Evolutionary conservation across 1,140 invertebrate species (phyloP), one percentile per base, ranked within the genome.

Genomic region (Zaprionus camerounensis): DNA sequence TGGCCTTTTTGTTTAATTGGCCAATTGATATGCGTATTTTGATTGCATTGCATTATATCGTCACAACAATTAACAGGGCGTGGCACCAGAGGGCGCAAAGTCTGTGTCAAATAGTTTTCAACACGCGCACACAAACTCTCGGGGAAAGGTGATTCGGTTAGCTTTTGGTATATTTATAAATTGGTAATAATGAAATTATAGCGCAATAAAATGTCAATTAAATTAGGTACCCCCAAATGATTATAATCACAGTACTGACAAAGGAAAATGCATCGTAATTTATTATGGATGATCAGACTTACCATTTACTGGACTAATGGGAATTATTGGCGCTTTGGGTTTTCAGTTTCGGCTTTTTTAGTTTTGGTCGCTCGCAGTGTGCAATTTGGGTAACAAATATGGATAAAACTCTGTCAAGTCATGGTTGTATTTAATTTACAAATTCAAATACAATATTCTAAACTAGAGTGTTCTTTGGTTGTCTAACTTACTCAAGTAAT

Each of bases 1-100:
- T 81, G 80, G 71, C 69, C 71, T 67, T 79, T 87, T 58, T 83
- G 77, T 71, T 83, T 88, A 87, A 87, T 87, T 87, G 84, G 68
- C 69, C 78, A 87, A 88, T 84, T 80, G 84, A 87, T 81, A 84
- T 81, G 80, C 67, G 64, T 34, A 68, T 72, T 86, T 87, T 74
- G 78, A 85, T 84, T 74, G 81, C 67, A 79, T 78, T 78, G 38
- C 64, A 68, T 62, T 61, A 68, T 20, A 58, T 74, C 65, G 51
- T 41, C 56, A 51, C 61, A 61, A 55, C 72, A 87, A 86, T 87
- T 87, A 86, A 77, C 64, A 46, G 63, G 67, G 28, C 64, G 36
- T 24, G 38, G 59, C 61, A 41, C 66, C 11, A 20, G 7, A 34
- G 56, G 66, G 28, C 7, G 11, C 28, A 31, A 57, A 59, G 46